Base-by-base conservation (phyloP, 2,888 invertebrate species). In the Athripsodes cinereus region DNA sequence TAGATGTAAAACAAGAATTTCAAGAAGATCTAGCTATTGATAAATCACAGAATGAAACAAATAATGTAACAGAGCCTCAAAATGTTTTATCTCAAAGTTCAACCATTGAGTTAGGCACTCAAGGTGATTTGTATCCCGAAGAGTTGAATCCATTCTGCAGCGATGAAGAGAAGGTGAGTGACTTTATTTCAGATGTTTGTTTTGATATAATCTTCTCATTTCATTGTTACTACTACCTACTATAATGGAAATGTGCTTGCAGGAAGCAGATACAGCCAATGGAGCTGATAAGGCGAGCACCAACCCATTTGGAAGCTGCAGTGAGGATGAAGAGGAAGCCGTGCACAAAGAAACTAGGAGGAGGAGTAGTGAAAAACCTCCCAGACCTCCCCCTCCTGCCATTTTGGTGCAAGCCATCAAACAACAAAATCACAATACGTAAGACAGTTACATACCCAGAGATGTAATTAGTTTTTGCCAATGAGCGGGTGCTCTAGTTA, bases 131-230 rank as follows among this genome's bases (percentile, higher is more conserved):
- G 46, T 92, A 93, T 75, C 93, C 93, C 0, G 84, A 84, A 63
- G 83, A 88, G 68, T 76, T 92, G 63, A 93, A 94, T 78, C 93
- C 93, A 3, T 94, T 94, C 74, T 87, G 86, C 65, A 88, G 88
- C 57, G 81, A 80, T 22, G 82, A 82, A 46, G 75, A 74, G 65
- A 65, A 52, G 56, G 57, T 51, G 5, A 6, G 26, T 26, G 26
- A 6, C 5, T 26, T 3, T 26, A 10, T 52, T 1, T 26, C n/a
- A n/a, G n/a, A 10, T 26, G 26, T 26, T 3, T 26, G 26, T 26
- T 3, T 6, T 26, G 26, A 26, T 26, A 26, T 26, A 26, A 26
- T 26, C 3, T 26, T n/a, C n/a, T n/a, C n/a, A n/a, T n/a, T n/a
- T n/a, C n/a, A n/a, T n/a, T n/a, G n/a, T n/a, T n/a, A n/a, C n/a